Base-by-base conservation (phyloP, 2,113 vertebrate species). In the Origma solitaria region DNA sequence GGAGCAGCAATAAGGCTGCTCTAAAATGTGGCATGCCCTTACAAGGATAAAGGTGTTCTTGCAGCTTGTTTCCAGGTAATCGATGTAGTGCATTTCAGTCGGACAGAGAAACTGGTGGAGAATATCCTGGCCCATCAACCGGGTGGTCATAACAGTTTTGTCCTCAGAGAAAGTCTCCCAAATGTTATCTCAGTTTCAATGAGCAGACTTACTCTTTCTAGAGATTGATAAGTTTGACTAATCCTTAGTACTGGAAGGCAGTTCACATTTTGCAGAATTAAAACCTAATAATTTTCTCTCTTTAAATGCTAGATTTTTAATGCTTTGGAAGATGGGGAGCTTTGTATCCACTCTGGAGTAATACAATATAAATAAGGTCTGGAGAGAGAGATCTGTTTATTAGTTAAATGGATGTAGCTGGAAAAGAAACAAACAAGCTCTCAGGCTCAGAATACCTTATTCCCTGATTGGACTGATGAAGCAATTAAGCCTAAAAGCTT, bases 401-500 rank as follows among this genome's bases (percentile, higher is more conserved):
- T 92, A 37, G 31, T 93, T 81, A 66, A 93, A 51, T 71, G 51
- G 49, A 66, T 25, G 33, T 86, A 86, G 53, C 86, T 86, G 56
- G 77, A 71, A 96, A 78, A 93, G 65, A 93, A 93, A 83, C 33
- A 85, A 86, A 69, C 27, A 58, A 75, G 56, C 47, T 88, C 27
- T 92, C 30, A 19, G 82, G 33, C 80, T 78, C 33, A 64, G 72
- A 71, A 62, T 92, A 81, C 64, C 56, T 78, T 82, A 53, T 80
- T 83, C 35, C 51, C 33, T 84, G 79, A 64, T 70, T 88, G 80
- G 51, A 86, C 56, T 68, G 80, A 78, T 78, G 72, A 94, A 94
- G 35, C 35, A 90, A 86, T 96, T 94, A 92, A 94, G 80, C 22
- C 44, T 93, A 91, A 95, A 93, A 95, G 82, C 86, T 92, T 86